Evolutionary conservation across 2,888 invertebrate species (phyloP).

Genomic region (Philereme vetulata): DNA sequence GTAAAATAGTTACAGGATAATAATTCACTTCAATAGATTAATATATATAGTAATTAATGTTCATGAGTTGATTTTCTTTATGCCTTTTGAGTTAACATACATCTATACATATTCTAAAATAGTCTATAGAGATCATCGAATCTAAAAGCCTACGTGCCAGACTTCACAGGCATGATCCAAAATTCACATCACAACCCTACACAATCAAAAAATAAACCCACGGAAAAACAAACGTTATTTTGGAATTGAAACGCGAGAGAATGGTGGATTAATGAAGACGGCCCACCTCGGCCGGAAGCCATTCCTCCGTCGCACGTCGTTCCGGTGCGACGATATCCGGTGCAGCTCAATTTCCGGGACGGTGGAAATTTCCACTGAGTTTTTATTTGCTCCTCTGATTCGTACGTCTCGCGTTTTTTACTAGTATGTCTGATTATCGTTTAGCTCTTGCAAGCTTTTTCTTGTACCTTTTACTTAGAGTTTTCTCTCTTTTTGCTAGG

Average conservation of each 20-base stretch:
- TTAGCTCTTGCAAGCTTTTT: slow-evolving; percentile 22
- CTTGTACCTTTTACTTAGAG: slow-evolving; percentile 3
- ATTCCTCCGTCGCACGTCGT: slow-evolving; percentile 73
- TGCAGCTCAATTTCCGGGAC: slow-evolving; percentile 79
- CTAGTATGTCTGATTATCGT: slow-evolving; percentile 24
- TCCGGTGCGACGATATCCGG: slow-evolving; percentile 81
- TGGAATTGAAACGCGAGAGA: slow-evolving; percentile 57
- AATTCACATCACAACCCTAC: slow-evolving; percentile 28
- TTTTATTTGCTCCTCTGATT: slow-evolving; percentile 69
- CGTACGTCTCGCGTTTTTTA: slow-evolving; percentile 44
- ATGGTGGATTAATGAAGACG: slow-evolving; percentile 69
- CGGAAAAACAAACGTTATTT: slow-evolving; percentile 44
- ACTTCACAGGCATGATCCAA: background rate
- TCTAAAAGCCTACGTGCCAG: too few species aligned
- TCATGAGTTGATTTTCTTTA: too few species aligned
- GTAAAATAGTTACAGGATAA: too few species aligned
- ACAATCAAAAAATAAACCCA: slow-evolving; percentile 34
- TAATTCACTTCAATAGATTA: too few species aligned
- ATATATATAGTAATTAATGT: too few species aligned
- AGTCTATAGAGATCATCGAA: too few species aligned
- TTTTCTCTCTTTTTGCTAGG: background rate
- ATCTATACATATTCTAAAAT: too few species aligned
- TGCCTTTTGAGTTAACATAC: too few species aligned
- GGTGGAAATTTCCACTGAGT: slow-evolving; percentile 65
- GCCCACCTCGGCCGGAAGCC: slow-evolving; percentile 73